Base-by-base conservation (phyloP, 2,797 vertebrate species). In the Geotrypetes seraphini region DNA sequence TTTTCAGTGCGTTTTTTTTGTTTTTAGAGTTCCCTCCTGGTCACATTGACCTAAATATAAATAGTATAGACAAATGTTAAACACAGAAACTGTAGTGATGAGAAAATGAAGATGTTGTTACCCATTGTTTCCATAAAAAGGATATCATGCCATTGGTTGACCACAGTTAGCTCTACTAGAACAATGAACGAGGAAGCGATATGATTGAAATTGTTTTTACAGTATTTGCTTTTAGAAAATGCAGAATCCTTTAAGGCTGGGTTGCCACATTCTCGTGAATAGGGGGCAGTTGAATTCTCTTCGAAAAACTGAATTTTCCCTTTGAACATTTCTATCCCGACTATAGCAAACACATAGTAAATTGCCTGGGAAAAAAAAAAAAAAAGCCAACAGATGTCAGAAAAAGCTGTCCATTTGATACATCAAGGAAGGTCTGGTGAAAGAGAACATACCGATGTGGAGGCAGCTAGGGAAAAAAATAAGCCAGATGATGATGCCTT, bases 111-210 rank as follows among this genome's bases (percentile, higher is more conserved):
- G n/a, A n/a, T n/a, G n/a, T n/a, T n/a, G n/a, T n/a, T n/a, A n/a
- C 19, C 12, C 7, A 19, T 11, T 17, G n/a, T 12, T n/a, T 16
- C 12, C 27, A 25, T 4, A 3, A 30, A 59, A 81, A 95, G 92
- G 92, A 96, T 96, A 97, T 94, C 69, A 0, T 96, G 90, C 94
- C 94, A 94, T 63, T 96, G 92, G 70, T 97, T 96, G 48, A 97
- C 92, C 23, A 94, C 85, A 0, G 90, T 97, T 41, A 97, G 88
- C 66, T 97, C 90, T 65, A 87, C 44, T 43, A 97, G 73, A 22
- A 96, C 75, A 0, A 97, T 36, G 45, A 92, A 88, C 5, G 91
- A 77, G 0, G 89, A 85, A 2, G 75, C 67, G 0, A 94, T 75
- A 33, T 92, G 14, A 8, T 91, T 96, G 75, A 96, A 96, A 73